These are phyloP conservation scores for Pantherophis alleghaniensis DNA, from an alignment of 2,797 vertebrate species.

Conservation along the genomic window DNA sequence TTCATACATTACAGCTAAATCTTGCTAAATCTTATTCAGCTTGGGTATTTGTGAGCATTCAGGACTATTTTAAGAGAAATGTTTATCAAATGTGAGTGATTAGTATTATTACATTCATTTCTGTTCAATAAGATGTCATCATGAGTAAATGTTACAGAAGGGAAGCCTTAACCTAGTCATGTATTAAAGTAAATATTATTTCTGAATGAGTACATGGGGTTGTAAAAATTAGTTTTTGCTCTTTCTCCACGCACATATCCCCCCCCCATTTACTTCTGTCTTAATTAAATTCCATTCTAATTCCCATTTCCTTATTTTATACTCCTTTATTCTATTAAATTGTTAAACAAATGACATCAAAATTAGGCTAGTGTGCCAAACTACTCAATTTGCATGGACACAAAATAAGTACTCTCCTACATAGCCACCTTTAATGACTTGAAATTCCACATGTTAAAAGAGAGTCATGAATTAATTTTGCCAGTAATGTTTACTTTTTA, in stretches of 20 bases:
- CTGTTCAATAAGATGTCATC: neutral
- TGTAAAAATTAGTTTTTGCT: neutral
- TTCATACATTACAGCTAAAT: neutral
- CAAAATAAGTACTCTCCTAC: neutral
- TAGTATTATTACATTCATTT: neutral
- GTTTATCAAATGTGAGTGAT: no score
- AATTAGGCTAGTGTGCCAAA: neutral
- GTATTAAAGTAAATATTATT: neutral
- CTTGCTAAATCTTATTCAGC: neutral
- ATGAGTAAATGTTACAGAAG: neutral
- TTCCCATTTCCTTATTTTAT: constrained; percentile 1
- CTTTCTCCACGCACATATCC: neutral
- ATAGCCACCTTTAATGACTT: neutral
- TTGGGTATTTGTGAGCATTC: neutral
- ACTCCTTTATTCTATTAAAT: constrained; percentile 22
- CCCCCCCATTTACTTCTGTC: neutral
- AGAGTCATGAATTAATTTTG: neutral
- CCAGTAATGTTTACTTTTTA: neutral
- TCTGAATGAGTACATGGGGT: neutral
- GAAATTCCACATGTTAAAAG: neutral
- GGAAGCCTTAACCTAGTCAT: neutral
- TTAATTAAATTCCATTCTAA: fast-evolving
- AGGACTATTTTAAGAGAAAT: neutral
- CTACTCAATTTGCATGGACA: neutral
- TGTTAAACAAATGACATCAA: constrained; percentile 27